Conservation (phyloP, 1,140 invertebrate species). For the Bradysia coprophila region DNA sequence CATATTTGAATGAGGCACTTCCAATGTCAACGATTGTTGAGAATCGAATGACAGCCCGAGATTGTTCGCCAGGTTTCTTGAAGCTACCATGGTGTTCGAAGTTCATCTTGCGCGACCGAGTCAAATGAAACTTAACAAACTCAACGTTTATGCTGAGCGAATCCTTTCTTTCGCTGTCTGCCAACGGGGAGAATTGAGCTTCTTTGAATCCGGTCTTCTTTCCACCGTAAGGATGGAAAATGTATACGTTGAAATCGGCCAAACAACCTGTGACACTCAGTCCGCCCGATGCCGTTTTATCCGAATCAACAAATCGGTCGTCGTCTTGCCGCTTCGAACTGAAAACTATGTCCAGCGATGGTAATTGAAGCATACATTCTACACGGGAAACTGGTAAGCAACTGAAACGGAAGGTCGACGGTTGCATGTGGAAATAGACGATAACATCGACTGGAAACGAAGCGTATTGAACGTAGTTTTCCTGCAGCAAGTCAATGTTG, state of each 20-base stretch:
- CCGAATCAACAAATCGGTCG: slow-evolving; percentile 7
- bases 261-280: slow-evolving; percentile 80
- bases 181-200: slow-evolving; percentile 67
- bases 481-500: slow-evolving; percentile 33
- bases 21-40: slow-evolving; percentile 92
- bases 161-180: slow-evolving; percentile 83
- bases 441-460: slow-evolving; percentile 98
- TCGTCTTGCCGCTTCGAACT: slow-evolving; percentile 76
- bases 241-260: slow-evolving; percentile 91
- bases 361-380: slow-evolving; percentile 90
- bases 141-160: slow-evolving; percentile 92
- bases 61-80: slow-evolving; percentile 27
- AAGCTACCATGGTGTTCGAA: slow-evolving; percentile 31
- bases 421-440: slow-evolving; percentile 96
- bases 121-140: slow-evolving; percentile 91
- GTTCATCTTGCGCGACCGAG: slow-evolving; percentile 68
- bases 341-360: slow-evolving; percentile 84
- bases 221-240: slow-evolving; percentile 93
- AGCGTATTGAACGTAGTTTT: slow-evolving; percentile 57
- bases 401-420: slow-evolving; percentile 87
- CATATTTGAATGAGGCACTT: slow-evolving; percentile 96
- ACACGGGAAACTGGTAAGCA: slow-evolving; percentile 89
- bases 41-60: slow-evolving; percentile 69
- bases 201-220: slow-evolving; percentile 69
- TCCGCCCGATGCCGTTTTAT: slow-evolving; percentile 1